A percentile compares a stretch with the other conserved stretches of the same genome.
Conservation (phyloP, 2,888 invertebrate genomes). For the Lypha dubia region DNA sequence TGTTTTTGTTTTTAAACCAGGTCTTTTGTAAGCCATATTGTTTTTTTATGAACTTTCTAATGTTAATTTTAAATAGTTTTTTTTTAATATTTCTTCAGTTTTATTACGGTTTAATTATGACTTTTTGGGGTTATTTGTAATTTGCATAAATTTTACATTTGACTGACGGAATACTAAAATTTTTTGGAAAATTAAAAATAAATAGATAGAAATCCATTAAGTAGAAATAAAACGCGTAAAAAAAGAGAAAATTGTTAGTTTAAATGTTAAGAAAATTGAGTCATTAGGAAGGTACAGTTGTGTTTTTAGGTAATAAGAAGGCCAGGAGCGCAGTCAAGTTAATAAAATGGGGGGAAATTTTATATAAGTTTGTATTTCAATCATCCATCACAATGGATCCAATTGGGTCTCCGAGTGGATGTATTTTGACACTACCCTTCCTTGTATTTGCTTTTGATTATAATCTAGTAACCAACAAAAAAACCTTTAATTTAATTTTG, state of each 20-base stretch:
- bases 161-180: conserved; percentile 61
- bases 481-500: not conserved
- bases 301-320: not conserved
- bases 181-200: conserved; percentile 18
- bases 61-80: conserved; percentile 49
- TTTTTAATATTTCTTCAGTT: conserved; percentile 23
- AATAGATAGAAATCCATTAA: conserved; percentile 30
- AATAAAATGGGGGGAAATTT: too few relatives aligned
- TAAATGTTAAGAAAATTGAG: not conserved
- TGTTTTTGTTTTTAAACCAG: conserved; percentile 37
- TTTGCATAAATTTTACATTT: conserved; percentile 72
- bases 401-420: too few relatives aligned
- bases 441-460: too few relatives aligned
- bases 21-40: conserved; percentile 49
- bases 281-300: conserved; percentile 29
- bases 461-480: too few relatives aligned
- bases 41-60: conserved; percentile 66
- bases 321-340: too few relatives aligned
- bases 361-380: too few relatives aligned
- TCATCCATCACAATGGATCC: too few relatives aligned
- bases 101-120: conserved; percentile 71
- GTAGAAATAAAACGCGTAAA: not conserved
- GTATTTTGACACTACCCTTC: too few relatives aligned
- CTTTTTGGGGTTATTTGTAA: conserved; percentile 70
- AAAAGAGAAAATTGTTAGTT: conserved; percentile 36